These are phyloP conservation scores for Leptatherina wallacei DNA, from an alignment of 2,797 vertebrate species.

Conservation along the genomic window DNA sequence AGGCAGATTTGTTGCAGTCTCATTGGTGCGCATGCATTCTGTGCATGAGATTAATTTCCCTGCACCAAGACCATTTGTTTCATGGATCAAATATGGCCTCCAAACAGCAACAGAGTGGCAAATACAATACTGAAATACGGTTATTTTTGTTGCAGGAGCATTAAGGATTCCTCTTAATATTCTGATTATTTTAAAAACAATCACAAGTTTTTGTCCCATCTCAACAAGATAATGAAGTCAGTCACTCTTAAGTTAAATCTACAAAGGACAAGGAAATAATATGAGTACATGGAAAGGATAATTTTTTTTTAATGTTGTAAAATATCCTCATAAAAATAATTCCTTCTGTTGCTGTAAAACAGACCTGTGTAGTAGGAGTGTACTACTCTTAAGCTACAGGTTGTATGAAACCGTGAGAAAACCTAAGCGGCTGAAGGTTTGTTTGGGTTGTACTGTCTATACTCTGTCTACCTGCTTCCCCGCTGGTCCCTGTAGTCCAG, in stretches of 20 bases:
- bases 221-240: background rate
- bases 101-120: slow-evolving; percentile 1
- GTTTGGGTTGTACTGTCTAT: background rate
- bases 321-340: background rate
- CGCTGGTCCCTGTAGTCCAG: slow-evolving; percentile 87
- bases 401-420: background rate
- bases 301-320: background rate
- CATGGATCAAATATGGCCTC: slow-evolving; percentile 20
- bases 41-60: slow-evolving; percentile 39
- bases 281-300: background rate
- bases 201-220: background rate
- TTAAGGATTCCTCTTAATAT: background rate
- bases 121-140: background rate
- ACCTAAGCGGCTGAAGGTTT: background rate
- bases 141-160: background rate
- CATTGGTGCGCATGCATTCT: slow-evolving; percentile 47
- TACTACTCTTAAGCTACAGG: background rate
- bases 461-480: slow-evolving; percentile 85
- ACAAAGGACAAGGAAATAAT: background rate
- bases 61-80: slow-evolving; percentile 27
- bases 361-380: background rate
- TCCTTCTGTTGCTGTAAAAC: background rate
- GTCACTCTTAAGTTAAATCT: background rate
- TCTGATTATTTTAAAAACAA: background rate
- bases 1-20: slow-evolving; percentile 67